These are phyloP conservation scores for Pygocentrus nattereri DNA, from an alignment of 2,797 vertebrate genomes.

Conservation along the genomic window DNA sequence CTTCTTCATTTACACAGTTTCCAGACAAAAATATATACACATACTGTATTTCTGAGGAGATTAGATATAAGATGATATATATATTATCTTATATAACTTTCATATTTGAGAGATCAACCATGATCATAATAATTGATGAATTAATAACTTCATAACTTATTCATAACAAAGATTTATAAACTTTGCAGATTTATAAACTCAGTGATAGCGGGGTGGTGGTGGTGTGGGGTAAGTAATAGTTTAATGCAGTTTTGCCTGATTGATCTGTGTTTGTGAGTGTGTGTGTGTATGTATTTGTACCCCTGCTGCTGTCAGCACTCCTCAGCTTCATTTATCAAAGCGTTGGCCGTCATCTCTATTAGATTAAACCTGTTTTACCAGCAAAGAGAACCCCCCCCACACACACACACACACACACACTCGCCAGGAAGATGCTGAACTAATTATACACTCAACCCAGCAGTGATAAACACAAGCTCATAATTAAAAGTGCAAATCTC, in stretches of 20 bases:
- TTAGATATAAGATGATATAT: no score
- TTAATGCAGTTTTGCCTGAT: constrained; percentile 32
- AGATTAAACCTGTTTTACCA: constrained; percentile 61
- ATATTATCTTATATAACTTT: no score
- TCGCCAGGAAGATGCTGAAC: constrained; percentile 9
- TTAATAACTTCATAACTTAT: background rate
- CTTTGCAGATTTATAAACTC: background rate
- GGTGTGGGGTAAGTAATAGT: background rate
- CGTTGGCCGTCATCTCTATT: constrained; percentile 75
- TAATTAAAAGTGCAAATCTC: background rate
- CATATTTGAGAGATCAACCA: background rate
- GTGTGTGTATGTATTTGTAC: constrained; percentile 43
- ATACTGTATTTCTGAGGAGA: no score
- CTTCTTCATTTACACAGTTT: no score
- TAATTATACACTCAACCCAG: constrained; percentile 24
- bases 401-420: constrained; percentile 23
- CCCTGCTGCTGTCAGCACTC: constrained; percentile 73
- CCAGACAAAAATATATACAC: no score
- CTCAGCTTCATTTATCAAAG: constrained; percentile 82
- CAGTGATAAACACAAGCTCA: constrained; percentile 5
- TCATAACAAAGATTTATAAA: background rate
- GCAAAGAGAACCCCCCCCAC: constrained; percentile 30
- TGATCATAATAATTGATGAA: background rate
- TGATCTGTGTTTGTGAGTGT: constrained; percentile 55
- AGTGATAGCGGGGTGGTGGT: background rate